These are phyloP conservation scores for Manis crassicaudata DNA, from an alignment of 2,797 vertebrate genomes.

Conservation along the genomic window DNA sequence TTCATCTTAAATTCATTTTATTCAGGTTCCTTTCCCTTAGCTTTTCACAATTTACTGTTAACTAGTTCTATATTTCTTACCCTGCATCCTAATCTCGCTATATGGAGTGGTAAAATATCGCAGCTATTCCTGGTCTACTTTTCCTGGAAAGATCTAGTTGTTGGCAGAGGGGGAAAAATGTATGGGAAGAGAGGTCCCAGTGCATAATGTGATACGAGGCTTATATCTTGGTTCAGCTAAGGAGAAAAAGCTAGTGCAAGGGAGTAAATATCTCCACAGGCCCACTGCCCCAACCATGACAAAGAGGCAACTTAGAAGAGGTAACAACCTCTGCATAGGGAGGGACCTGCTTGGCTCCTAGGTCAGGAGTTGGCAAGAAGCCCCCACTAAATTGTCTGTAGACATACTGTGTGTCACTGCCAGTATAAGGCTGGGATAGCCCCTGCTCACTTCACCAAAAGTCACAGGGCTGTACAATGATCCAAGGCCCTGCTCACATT, in stretches of 20 bases:
- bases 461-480: neutral
- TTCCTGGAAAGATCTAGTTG: neutral
- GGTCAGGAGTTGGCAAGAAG: neutral
- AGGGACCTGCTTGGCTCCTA: neutral
- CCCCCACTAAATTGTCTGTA: neutral
- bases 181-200: neutral
- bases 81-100: neutral
- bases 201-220: neutral
- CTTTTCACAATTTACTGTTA: neutral
- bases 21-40: neutral
- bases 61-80: neutral
- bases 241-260: neutral
- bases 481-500: neutral
- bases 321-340: neutral
- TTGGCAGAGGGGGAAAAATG: neutral
- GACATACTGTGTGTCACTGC: neutral
- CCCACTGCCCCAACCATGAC: neutral
- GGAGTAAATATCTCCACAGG: neutral
- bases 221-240: neutral
- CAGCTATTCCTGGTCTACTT: neutral
- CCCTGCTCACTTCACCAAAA: neutral
- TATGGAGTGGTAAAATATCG: neutral
- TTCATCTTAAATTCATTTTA: conserved; percentile 15
- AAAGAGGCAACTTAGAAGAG: neutral
- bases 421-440: neutral